Conservation (phyloP, 1,140 invertebrate genomes). For the Brachionus plicatilis region DNA sequence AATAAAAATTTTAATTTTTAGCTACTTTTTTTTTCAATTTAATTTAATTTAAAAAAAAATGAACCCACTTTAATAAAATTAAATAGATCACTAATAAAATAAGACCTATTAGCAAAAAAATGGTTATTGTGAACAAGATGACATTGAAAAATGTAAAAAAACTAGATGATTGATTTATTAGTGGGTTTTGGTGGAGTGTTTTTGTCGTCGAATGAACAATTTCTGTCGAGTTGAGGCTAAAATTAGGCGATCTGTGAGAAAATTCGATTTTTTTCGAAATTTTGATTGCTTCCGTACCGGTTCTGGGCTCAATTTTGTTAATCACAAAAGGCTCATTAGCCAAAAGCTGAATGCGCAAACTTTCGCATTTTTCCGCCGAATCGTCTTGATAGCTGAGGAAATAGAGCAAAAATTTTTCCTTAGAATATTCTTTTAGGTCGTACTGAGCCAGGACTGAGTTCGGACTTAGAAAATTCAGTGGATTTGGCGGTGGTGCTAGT, state of each 20-base stretch:
- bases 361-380: background rate
- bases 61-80: background rate
- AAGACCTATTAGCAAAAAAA: conserved; percentile 22
- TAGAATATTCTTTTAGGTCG: background rate
- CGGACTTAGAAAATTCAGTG: background rate
- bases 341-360: background rate
- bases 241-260: background rate
- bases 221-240: background rate
- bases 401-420: conserved; percentile 21
- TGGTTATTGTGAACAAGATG: background rate
- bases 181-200: background rate
- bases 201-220: background rate
- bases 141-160: background rate
- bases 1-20: background rate
- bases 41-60: background rate
- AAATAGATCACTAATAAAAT: background rate
- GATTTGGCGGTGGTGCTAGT: conserved; percentile 2
- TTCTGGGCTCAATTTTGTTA: background rate
- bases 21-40: background rate
- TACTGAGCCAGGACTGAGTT: background rate
- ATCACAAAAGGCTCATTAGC: background rate
- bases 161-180: background rate
- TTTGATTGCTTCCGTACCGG: background rate
- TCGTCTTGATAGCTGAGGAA: background rate
- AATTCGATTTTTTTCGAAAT: background rate